Conservation (phyloP, 2,888 invertebrate genomes). For the Hirtodrosophila duncani region DNA sequence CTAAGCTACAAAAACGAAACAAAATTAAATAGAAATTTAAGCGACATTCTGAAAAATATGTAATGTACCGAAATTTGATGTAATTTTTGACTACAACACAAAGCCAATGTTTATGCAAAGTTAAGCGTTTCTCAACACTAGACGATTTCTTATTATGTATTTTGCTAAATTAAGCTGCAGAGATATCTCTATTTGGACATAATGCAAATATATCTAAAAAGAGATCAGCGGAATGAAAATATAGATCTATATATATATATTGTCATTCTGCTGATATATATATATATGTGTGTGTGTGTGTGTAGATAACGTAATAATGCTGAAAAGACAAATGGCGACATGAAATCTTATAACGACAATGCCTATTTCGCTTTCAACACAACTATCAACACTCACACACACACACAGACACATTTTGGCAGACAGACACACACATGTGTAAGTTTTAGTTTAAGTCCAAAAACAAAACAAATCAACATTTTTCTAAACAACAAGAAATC, state of each 20-base stretch:
- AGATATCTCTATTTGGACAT: slow-evolving; percentile 6
- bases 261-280: no score
- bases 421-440: slow-evolving; percentile 16
- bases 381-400: slow-evolving; percentile 37
- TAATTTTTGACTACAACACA: slow-evolving; percentile 62
- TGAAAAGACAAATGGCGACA: no score
- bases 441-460: slow-evolving; percentile 47
- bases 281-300: no score
- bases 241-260: no score
- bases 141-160: slow-evolving; percentile 53
- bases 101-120: slow-evolving; percentile 56
- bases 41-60: slow-evolving; percentile 31
- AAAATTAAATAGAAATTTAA: slow-evolving; percentile 51
- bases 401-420: slow-evolving; percentile 30
- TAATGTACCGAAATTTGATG: slow-evolving; percentile 51
- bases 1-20: slow-evolving; percentile 31
- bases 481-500: slow-evolving; percentile 11
- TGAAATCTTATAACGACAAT: no score
- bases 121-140: slow-evolving; percentile 63
- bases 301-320: no score
- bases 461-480: slow-evolving; percentile 25
- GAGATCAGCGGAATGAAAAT: slow-evolving; percentile 11
- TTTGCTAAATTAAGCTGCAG: slow-evolving; percentile 64
- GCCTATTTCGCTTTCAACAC: no score
- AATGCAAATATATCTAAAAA: not conserved